These are phyloP conservation scores for Ectropis grisescens DNA, from an alignment of 1,140 invertebrate genomes.

Conservation along the genomic window DNA sequence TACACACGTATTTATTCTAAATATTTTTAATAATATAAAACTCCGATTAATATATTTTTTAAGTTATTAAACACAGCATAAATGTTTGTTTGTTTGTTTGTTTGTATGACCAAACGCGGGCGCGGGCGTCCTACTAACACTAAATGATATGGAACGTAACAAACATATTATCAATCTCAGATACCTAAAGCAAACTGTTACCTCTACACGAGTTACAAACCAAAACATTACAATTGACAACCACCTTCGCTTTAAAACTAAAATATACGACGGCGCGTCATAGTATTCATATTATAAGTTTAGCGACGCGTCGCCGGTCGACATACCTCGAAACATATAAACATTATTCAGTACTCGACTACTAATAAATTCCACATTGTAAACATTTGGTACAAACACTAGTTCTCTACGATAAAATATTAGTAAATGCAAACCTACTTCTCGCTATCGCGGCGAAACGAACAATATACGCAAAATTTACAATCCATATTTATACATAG, in stretches of 20 bases:
- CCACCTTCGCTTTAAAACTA: conserved; percentile 31
- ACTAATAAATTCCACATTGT: conserved; percentile 23
- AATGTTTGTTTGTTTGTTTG: conserved; percentile 17
- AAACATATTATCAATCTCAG: conserved; percentile 18
- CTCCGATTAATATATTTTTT: conserved; percentile 39
- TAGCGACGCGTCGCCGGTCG: too few relatives aligned
- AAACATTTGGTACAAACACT: conserved; percentile 60
- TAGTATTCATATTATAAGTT: neutral
- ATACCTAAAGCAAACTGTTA: conserved; percentile 32
- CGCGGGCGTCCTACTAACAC: too few relatives aligned
- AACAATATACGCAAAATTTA: conserved; percentile 29
- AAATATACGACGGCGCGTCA: conserved; percentile 12
- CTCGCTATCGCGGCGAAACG: conserved; percentile 27
- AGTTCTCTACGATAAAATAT: conserved; percentile 57
- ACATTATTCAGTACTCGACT: conserved; percentile 5
- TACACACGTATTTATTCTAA: conserved; percentile 22
- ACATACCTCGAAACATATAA: too few relatives aligned
- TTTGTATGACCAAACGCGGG: too few relatives aligned
- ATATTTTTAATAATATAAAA: conserved; percentile 34
- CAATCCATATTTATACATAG: conserved; percentile 35
- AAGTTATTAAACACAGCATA: conserved; percentile 45
- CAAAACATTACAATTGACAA: conserved; percentile 46
- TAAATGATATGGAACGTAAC: conserved; percentile 47
- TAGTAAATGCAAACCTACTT: conserved; percentile 65
- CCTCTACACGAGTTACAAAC: conserved; percentile 20